These are phyloP conservation scores for Drosophila sp. DNA, from an alignment of 1,140 invertebrate genomes.

Conservation along the genomic window DNA sequence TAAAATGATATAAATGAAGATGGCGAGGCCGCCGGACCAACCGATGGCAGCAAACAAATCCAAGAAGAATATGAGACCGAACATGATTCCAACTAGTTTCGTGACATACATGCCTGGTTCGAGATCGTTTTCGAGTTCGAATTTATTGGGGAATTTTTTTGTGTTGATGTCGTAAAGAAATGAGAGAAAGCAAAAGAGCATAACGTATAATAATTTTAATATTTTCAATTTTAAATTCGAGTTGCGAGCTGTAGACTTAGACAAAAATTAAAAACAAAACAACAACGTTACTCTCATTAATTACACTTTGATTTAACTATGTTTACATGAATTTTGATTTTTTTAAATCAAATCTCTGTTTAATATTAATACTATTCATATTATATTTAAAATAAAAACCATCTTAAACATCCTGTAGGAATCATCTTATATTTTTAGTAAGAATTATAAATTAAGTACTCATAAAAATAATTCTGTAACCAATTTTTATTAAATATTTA, in stretches of 20 bases:
- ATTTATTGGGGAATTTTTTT: neutral
- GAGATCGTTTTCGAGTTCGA: slow-evolving; percentile 36
- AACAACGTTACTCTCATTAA: no score
- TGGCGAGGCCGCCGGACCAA: slow-evolving; percentile 89
- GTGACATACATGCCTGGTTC: slow-evolving; percentile 91
- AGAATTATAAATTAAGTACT: no score
- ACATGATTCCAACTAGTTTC: slow-evolving; percentile 93
- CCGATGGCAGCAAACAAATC: slow-evolving; percentile 93
- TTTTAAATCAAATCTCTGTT: no score
- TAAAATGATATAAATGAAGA: slow-evolving; percentile 89
- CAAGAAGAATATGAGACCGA: slow-evolving; percentile 91
- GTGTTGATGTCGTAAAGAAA: slow-evolving; percentile 33
- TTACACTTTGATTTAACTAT: no score
- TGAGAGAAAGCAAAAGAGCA: slow-evolving; percentile 48
- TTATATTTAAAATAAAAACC: no score
- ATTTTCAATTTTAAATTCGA: slow-evolving; percentile 21
- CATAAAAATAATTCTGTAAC: no score
- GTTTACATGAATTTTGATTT: no score
- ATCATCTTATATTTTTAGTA: no score
- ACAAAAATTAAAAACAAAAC: no score
- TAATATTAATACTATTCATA: no score
- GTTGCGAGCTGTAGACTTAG: slow-evolving; percentile 4
- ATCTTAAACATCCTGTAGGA: no score
- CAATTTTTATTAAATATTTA: no score
- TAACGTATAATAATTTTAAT: slow-evolving; percentile 39